Evolutionary conservation across 2,888 invertebrate species (phyloP), one percentile per base, ranked within the genome.

Genomic region (Serrognathus titanus): DNA sequence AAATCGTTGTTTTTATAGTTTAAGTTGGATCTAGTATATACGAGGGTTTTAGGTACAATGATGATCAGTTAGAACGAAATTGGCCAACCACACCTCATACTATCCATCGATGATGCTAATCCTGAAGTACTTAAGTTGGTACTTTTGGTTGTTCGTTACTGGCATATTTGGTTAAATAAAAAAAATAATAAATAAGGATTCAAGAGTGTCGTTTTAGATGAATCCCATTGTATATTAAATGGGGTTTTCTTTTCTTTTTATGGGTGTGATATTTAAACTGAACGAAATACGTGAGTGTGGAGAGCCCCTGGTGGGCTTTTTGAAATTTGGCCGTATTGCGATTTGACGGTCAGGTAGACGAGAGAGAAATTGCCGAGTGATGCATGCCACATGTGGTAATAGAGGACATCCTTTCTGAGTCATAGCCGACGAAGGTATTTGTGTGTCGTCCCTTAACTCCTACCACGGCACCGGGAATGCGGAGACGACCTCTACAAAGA

Each of bases 401-500:
- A 52, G 49, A 56, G 55, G 56, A 62, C 56, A 51, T 53, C 48
- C 54, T 53, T 53, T 41, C 53, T 55, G 36, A 47, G 37, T 45
- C 49, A 53, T 60, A 57, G 53, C 60, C 58, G 58, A 55, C 58
- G 58, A 59, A 63, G 63, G 63, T 64, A 66, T 62, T 58, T 62
- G 60, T 57, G 57, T 55, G 47, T 57, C 48, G 53, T 49, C 55
- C 53, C 53, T 45, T 51, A 20, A 48, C 48, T 39, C 47, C 40
- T 48, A 39, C 40, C 53, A 39, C 47, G 48, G 48, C 48, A 54
- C 36, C 57, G 63, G n/a, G 64, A 63, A 64, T 64, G 65, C 57
- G 59, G 54, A 65, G 51, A 31, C 24, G 24, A 55, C 57, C 61
- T 58, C 61, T 58, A 64, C 63, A 59, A 65, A 63, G 61, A 59